Conservation (phyloP, 2,888 invertebrate genomes). For the Hoplodrina blanda region DNA sequence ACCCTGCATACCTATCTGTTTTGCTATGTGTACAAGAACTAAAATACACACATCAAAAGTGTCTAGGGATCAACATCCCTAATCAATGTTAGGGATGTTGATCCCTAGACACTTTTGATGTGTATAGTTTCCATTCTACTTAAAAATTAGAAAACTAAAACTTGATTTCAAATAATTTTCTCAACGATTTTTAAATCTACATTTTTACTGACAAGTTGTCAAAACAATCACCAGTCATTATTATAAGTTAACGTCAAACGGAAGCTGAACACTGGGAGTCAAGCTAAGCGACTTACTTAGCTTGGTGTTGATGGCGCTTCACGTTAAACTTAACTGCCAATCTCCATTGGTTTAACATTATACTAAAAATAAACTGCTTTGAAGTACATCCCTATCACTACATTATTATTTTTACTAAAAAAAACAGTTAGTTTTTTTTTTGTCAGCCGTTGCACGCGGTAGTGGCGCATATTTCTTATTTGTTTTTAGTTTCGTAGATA, state of each 20-base stretch:
- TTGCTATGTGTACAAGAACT: no score
- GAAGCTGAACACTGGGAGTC: conserved; percentile 44
- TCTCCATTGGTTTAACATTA: conserved; percentile 44
- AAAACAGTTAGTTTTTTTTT: no score
- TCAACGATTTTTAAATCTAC: conserved; percentile 16
- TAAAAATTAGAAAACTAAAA: no score
- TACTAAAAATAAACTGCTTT: conserved; percentile 34
- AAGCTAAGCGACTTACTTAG: conserved; percentile 43
- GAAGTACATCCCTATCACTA: not conserved
- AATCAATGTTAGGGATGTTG: no score
- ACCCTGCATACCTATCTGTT: no score
- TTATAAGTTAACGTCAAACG: conserved; percentile 35
- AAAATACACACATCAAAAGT: no score
- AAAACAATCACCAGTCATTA: conserved; percentile 26
- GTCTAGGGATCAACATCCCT: no score
- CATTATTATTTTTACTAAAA: not conserved
- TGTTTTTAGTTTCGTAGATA: no score
- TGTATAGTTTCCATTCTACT: no score
- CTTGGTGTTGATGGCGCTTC: conserved; percentile 29
- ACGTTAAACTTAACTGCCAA: conserved; percentile 43
- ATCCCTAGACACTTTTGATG: no score
- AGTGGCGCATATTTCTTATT: no score
- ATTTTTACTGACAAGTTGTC: conserved; percentile 23
- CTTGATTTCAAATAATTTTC: not conserved
- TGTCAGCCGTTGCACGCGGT: no score